Percentiles rank a stretch among this genome's conserved stretches.
Conservation (phyloP, 2,888 invertebrate species). For the Nymphalis polychloros region DNA sequence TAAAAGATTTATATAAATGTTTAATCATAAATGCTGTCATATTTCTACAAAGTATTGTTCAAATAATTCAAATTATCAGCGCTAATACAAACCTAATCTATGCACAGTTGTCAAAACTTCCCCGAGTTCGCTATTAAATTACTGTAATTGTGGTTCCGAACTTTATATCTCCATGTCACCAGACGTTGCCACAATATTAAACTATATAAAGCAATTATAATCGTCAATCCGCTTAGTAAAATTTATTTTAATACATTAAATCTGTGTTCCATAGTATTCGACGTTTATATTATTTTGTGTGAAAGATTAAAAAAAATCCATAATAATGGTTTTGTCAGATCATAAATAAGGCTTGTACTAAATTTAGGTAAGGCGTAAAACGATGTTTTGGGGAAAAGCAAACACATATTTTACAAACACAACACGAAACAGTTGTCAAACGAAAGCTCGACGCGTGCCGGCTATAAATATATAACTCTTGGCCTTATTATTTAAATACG, state of each 20-base stretch:
- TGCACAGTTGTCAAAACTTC: conserved; percentile 54
- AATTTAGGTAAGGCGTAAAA: conserved; percentile 45
- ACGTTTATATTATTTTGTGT: not conserved
- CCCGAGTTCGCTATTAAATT: conserved; percentile 60
- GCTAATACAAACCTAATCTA: conserved; percentile 55
- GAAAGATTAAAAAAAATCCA: conserved; percentile 28
- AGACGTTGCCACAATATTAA: conserved; percentile 59
- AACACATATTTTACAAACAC: conserved; percentile 46
- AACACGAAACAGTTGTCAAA: conserved; percentile 47
- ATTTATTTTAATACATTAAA: not conserved
- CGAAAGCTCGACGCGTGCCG: conserved; percentile 44
- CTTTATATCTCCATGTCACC: conserved; percentile 63
- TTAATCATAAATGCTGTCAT: not conserved
- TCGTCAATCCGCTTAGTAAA: conserved; percentile 43
- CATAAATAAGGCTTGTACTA: conserved; percentile 44
- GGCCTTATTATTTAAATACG: conserved; percentile 43
- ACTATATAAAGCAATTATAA: conserved; percentile 52
- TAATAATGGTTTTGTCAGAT: conserved; percentile 34
- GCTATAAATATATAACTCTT: conserved; percentile 44
- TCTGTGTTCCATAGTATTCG: not conserved
- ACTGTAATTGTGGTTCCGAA: conserved; percentile 62
- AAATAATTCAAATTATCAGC: conserved; percentile 46
- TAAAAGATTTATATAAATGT: not conserved
- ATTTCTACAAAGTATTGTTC: conserved; percentile 8
- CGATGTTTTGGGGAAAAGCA: conserved; percentile 43